A percentile compares a stretch with the other conserved stretches of the same genome.
Evolutionary conservation across 2,113 vertebrate species (phyloP).

Genomic region (Pteruthius melanotis): DNA sequence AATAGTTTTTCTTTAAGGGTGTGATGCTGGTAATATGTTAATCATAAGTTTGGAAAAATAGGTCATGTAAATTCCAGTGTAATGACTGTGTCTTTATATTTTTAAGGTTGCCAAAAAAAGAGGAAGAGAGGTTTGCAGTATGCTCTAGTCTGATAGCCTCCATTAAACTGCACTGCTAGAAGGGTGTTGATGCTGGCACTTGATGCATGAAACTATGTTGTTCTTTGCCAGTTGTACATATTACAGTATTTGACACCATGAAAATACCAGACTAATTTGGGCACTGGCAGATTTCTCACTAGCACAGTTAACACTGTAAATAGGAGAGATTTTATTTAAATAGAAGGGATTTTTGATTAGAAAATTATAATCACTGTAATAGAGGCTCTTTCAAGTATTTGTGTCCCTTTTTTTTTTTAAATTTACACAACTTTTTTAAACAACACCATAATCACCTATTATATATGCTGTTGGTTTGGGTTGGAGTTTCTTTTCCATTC

Average conservation of each 20-base stretch:
- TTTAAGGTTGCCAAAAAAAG: conserved; percentile 31
- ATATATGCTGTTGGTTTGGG: background rate
- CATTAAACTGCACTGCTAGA: background rate
- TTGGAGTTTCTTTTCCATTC: background rate
- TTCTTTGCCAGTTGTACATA: conserved; percentile 26
- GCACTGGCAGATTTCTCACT: conserved; percentile 23
- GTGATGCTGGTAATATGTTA: conserved; percentile 28
- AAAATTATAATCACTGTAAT: background rate
- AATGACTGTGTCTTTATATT: conserved; percentile 44
- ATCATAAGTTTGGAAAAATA: conserved; percentile 35
- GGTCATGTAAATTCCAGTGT: conserved; percentile 50
- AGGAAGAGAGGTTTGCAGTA: conserved; percentile 24
- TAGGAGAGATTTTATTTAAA: conserved; percentile 12
- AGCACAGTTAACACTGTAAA: conserved; percentile 12
- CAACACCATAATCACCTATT: background rate
- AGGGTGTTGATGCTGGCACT: conserved; percentile 32
- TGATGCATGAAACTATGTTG: background rate
- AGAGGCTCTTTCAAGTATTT: background rate
- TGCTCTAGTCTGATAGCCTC: background rate
- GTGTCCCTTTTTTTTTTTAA: background rate
- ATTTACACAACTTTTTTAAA: background rate
- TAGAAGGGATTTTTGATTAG: background rate
- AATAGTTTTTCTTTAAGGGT: conserved; percentile 44
- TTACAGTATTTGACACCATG: conserved; percentile 48
- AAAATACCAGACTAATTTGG: conserved; percentile 47